Conservation (phyloP, 1,140 invertebrate genomes). For the Drosophila arizonae region DNA sequence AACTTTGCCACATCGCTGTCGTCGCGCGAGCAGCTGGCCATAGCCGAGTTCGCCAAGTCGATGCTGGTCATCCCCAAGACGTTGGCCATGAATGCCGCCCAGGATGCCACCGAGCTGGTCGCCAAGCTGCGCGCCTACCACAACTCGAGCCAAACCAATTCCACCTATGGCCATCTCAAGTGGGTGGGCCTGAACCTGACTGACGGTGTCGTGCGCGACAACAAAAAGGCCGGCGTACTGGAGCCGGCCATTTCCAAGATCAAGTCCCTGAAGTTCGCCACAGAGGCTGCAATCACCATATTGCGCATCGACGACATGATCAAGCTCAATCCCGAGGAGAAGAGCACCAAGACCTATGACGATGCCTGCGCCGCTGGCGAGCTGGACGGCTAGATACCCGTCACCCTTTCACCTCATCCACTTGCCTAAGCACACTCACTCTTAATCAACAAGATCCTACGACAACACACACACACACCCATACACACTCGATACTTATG, state of each 20-base stretch:
- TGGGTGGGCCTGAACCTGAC: conserved; percentile 97
- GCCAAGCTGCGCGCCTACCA: conserved; percentile 99
- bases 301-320: conserved; percentile 99
- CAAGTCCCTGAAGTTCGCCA: conserved; percentile 99
- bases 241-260: conserved; percentile 99
- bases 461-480: no score
- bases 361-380: conserved; percentile 91
- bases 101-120: conserved; percentile 97
- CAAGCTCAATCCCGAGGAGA: conserved; percentile 93
- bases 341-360: conserved; percentile 85
- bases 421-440: no score
- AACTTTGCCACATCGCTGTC: conserved; percentile 99
- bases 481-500: no score
- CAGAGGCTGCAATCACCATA: conserved; percentile 99
- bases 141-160: conserved; percentile 94
- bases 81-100: conserved; percentile 98
- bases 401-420: no score
- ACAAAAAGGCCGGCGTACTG: conserved; percentile 97
- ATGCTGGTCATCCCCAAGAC: conserved; percentile 99
- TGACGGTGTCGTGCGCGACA: conserved; percentile 95
- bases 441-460: no score
- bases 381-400: conserved; percentile 78
- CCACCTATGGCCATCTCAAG: conserved; percentile 89
- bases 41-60: conserved; percentile 98
- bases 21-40: conserved; percentile 98